Evolutionary conservation across 2,888 invertebrate species (phyloP).

Genomic region (Ditula angustiorana): DNA sequence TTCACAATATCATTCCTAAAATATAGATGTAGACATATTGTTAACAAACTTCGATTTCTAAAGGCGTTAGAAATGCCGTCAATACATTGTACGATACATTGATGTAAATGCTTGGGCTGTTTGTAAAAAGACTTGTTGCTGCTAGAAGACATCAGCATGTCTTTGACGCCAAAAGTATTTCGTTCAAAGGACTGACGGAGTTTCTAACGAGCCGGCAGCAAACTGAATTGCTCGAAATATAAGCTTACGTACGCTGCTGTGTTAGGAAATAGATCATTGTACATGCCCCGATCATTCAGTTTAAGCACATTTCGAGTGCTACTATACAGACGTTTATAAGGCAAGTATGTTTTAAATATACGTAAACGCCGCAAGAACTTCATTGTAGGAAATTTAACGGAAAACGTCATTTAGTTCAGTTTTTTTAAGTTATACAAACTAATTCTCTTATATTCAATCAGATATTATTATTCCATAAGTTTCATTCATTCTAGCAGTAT

Average conservation of each 20-base stretch:
- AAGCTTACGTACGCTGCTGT: constrained; percentile 87
- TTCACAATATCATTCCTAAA: constrained; percentile 88
- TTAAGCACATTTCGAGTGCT: constrained; percentile 87
- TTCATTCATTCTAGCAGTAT: background rate
- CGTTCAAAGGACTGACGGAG: no score
- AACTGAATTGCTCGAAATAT: constrained; percentile 9
- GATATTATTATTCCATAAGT: background rate
- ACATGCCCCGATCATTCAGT: constrained; percentile 90
- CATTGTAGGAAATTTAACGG: background rate
- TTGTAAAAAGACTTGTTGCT: no score
- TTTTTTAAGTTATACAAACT: background rate
- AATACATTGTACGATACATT: background rate
- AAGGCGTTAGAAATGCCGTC: no score
- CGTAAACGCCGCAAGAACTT: constrained; percentile 39
- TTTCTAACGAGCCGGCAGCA: no score
- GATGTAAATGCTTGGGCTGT: no score
- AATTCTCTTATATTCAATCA: constrained; percentile 1
- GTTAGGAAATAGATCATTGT: constrained; percentile 92
- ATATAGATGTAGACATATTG: constrained; percentile 44
- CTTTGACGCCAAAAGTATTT: no score
- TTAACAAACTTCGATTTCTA: background rate
- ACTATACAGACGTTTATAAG: constrained; percentile 67
- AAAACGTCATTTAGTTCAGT: background rate
- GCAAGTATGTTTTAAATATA: constrained; percentile 45
- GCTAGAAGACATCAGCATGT: no score